phyloP scores from a whole-genome alignment of 2,113 vertebrate species.

The Bambusicola thoracicus region DNA sequence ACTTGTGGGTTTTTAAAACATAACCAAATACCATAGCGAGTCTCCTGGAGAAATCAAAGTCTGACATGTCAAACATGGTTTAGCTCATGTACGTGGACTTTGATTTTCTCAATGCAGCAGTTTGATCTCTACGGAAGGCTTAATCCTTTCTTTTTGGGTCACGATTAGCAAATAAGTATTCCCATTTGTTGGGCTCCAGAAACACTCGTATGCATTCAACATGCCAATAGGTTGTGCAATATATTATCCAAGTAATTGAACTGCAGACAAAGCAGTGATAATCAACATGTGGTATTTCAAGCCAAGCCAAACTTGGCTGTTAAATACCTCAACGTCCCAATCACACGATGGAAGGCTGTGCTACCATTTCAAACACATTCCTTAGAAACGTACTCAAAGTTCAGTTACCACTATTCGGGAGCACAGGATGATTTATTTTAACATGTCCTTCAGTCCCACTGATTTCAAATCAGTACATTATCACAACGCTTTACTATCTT shows the following conservation, averaged over 20 bases:
- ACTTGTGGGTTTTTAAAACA: slow-evolving; percentile 54
- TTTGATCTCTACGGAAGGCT: background rate
- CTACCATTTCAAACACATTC: background rate
- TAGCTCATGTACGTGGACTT: slow-evolving; percentile 28
- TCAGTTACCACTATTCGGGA: background rate
- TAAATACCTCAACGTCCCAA: background rate
- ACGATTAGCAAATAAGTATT: slow-evolving; percentile 11
- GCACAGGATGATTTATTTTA: background rate
- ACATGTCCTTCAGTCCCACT: background rate
- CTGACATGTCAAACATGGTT: slow-evolving; percentile 61
- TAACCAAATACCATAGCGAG: slow-evolving; percentile 27
- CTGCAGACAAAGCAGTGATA: background rate
- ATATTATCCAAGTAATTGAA: background rate
- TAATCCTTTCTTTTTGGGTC: background rate
- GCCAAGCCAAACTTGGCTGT: rapidly evolving
- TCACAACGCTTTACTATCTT: background rate
- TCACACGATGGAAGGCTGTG: rapidly evolving
- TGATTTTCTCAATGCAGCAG: slow-evolving; percentile 17
- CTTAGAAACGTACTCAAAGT: rapidly evolving
- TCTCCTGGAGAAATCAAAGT: slow-evolving; percentile 58
- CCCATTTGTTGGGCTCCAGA: slow-evolving; percentile 3
- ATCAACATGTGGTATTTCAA: background rate
- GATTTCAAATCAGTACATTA: background rate
- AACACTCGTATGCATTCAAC: background rate
- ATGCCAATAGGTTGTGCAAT: background rate